phyloP scores from a whole-genome alignment of 2,797 vertebrate species.

The Galago senegalensis region DNA sequence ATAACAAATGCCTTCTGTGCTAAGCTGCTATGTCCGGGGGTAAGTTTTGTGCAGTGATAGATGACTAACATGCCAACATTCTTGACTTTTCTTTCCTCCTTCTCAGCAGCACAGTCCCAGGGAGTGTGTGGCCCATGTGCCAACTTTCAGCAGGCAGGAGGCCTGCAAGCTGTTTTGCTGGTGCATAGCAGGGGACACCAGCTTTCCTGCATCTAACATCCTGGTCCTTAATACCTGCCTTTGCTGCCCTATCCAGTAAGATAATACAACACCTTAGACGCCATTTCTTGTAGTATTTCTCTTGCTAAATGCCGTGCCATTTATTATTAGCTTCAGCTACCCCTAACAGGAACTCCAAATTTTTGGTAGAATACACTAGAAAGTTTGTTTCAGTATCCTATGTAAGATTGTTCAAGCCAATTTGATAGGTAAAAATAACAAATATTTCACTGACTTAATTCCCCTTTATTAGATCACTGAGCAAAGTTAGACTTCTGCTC shows the following conservation, averaged over 20 bases:
- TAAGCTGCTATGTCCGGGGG: neutral
- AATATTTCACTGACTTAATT: constrained; percentile 52
- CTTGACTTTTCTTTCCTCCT: neutral
- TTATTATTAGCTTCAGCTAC: neutral
- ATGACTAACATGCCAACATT: neutral
- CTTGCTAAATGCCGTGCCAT: neutral
- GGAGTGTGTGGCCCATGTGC: neutral
- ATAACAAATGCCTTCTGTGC: neutral
- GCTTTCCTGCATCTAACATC: neutral
- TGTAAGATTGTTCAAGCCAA: neutral
- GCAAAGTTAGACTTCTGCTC: constrained; percentile 36
- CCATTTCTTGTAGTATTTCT: neutral
- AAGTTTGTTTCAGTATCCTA: neutral
- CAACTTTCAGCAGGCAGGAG: neutral
- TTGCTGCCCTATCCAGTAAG: neutral
- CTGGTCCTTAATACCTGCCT: neutral
- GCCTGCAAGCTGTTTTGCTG: neutral
- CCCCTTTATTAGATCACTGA: constrained; percentile 48
- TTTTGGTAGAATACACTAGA: neutral
- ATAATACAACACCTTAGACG: neutral
- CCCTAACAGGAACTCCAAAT: neutral
- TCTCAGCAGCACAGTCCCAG: neutral
- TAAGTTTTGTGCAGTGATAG: neutral
- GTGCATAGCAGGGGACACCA: neutral
- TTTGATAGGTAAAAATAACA: constrained; percentile 62